Percentiles rank a stretch among this genome's conserved stretches.
These are phyloP conservation scores for Drosophila mauritiana DNA, from an alignment of 1,140 invertebrate genomes.

Conservation along the genomic window DNA sequence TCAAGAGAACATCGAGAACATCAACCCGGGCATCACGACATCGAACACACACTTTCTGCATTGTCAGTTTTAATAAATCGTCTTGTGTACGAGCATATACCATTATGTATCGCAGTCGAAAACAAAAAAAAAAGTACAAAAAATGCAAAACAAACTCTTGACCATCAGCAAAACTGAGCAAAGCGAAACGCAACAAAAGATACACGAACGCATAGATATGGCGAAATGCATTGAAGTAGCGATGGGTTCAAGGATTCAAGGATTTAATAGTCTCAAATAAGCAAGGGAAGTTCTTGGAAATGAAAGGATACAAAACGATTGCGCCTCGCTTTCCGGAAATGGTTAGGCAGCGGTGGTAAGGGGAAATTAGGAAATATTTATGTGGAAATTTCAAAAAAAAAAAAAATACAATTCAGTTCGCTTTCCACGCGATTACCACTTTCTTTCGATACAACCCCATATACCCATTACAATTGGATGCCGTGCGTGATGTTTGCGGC, in stretches of 20 bases:
- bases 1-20: background rate
- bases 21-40: background rate
- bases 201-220: slow-evolving; percentile 3
- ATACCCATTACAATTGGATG: slow-evolving; percentile 6
- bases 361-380: slow-evolving; percentile 10
- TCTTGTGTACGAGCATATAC: slow-evolving; percentile 12
- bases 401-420: background rate
- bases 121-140: slow-evolving; percentile 13
- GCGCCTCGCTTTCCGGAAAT: too few species aligned
- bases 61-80: slow-evolving; percentile 58
- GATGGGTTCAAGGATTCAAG: background rate
- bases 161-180: slow-evolving; percentile 3
- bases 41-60: slow-evolving; percentile 20
- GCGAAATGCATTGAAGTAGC: background rate
- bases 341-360: background rate
- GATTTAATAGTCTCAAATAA: too few species aligned
- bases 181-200: slow-evolving; percentile 12
- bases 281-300: too few species aligned
- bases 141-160: slow-evolving; percentile 23
- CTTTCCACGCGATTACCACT: background rate
- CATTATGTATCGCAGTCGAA: background rate
- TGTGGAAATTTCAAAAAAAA: background rate
- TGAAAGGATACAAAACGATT: background rate
- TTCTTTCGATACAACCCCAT: background rate
- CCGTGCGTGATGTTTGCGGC: slow-evolving; percentile 53